Evolutionary conservation across 2,888 invertebrate species (phyloP), one percentile per base, ranked within the genome.

Genomic region (Hofmannophila pseudospretella): DNA sequence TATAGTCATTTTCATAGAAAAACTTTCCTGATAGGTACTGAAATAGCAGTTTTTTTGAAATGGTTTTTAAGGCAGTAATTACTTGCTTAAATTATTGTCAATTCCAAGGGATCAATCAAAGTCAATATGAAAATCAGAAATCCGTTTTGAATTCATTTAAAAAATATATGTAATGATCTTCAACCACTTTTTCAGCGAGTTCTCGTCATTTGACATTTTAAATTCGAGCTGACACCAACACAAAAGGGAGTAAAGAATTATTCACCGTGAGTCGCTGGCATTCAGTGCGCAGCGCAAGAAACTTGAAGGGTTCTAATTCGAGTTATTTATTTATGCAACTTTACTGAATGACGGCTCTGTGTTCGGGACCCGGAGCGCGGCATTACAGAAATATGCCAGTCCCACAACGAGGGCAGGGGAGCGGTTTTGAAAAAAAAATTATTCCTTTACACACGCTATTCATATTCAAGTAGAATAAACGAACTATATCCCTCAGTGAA

Each of bases 291-390:
- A n/a, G n/a, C 54, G 56, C 52, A 57, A 61, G 63, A 51, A 58
- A 61, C 54, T 58, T 54, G 58, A 66, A 70, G 72, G 77, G 76
- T 67, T 67, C 64, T 66, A 67, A 69, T 74, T 68, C 60, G 52
- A 67, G 55, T 67, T 71, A 76, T 74, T 78, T 76, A 76, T 77
- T 75, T 69, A 75, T 74, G 67, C 74, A 70, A 66, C 62, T 63
- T 60, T 52, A 60, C 61, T 67, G 66, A 74, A 63, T 65, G 70
- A 61, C 59, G 58, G 45, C 48, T 32, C 45, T 41, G 25, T 3
- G 16, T 12, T 36, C 40, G 37, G 49, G n/a, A n/a, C 47, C 51
- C 35, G 30, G 3, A 16, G 3, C 3, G 5, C 58, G 57, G 46
- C 47, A 52, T 54, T 54, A 51, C 60, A 67, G 67, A 64, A 65